These are phyloP conservation scores for Rugalucina vietnamica DNA, from an alignment of 2,888 invertebrate genomes.

Conservation along the genomic window DNA sequence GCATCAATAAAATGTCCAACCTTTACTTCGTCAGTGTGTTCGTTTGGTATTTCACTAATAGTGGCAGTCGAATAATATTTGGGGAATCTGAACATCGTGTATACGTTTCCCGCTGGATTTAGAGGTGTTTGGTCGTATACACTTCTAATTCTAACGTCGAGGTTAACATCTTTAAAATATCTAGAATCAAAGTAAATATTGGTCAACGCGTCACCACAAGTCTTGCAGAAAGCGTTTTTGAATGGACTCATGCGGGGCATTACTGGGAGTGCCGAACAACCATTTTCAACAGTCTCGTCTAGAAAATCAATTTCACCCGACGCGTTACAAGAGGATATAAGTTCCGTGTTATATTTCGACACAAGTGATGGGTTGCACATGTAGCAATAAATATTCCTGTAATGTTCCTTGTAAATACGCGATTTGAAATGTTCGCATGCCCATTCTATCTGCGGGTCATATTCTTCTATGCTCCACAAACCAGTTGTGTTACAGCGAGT, in stretches of 20 bases:
- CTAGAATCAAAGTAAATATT: neutral
- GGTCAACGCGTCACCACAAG: neutral
- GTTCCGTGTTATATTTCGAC: neutral
- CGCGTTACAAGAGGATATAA: neutral
- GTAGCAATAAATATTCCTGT: slow-evolving; percentile 26
- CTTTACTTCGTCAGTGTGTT: neutral
- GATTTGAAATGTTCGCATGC: neutral
- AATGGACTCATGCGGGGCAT: neutral
- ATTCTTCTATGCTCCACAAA: neutral
- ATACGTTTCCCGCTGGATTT: too few species aligned
- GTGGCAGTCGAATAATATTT: neutral
- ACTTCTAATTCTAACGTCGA: too few species aligned
- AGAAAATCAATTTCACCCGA: neutral
- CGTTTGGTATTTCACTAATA: neutral
- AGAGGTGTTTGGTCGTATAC: too few species aligned
- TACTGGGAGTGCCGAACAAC: neutral
- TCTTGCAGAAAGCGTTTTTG: neutral
- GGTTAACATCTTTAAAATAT: neutral
- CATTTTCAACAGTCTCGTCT: neutral
- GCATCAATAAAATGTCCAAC: neutral
- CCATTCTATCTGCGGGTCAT: neutral
- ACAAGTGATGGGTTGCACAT: slow-evolving; percentile 23
- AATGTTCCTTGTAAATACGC: neutral
- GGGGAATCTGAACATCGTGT: neutral
- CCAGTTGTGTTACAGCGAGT: neutral